Evolutionary conservation across 2,113 vertebrate species (phyloP), one percentile per base, ranked within the genome.

Genomic region (Struthidea cinerea): DNA sequence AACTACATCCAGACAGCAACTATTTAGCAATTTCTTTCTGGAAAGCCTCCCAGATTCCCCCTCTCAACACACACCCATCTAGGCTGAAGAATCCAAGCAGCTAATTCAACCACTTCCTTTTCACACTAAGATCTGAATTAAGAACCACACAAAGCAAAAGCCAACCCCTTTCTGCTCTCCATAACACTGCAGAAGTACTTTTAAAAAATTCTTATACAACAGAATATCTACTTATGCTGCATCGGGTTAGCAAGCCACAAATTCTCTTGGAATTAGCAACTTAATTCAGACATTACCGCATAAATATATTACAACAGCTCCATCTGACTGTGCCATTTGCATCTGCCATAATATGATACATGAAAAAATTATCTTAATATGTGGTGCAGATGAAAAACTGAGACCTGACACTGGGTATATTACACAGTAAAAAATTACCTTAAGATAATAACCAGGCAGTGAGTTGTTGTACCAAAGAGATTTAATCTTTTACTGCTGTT

Each of bases 1-100:
- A 89, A 91, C 89, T 89, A 85, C 75, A 84, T 87, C 84, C 84
- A 94, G 89, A 89, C 79, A 90, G 94, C 74, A 94, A 95, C 92
- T 88, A 91, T 88, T 91, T 56, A 65, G 85, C 92, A 86, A 92
- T 81, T 94, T 93, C 76, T 90, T 77, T 85, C 84, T 93, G 94
- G 94, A 97, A 93, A 81, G 75, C 19, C 35, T 93, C 91, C 79
- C 90, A 95, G 74, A 87, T 85, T 90, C 44, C 42, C 61, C 39
- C 67, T 44, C n/a, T 27, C 50, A 55, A 81, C 46, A 81, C 77
- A 86, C 84, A 74, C 76, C 81, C 80, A 94, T 42, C 44, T 17
- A 92, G 70, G 56, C 74, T 85, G 86, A 89, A 81, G 55, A 92
- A 85, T 70, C 79, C 77, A 77, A 94, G 77, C 75, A 85, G 65